A percentile compares a stretch with the other conserved stretches of the same genome.
Evolutionary conservation across 2,797 vertebrate genomes (phyloP).

Genomic region (Halcyon leucocephala): DNA sequence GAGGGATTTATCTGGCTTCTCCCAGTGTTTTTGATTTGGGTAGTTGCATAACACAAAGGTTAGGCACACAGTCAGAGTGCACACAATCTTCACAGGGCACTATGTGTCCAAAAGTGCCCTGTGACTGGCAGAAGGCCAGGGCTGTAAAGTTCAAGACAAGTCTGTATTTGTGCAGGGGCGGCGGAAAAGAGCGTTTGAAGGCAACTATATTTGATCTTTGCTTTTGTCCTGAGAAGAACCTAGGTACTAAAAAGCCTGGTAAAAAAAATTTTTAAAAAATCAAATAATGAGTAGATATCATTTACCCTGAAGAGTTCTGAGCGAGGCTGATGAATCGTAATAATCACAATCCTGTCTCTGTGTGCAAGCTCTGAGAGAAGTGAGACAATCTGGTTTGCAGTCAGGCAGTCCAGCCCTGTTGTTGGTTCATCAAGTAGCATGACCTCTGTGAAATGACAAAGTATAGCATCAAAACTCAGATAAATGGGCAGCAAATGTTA

Average conservation of each 20-base stretch:
- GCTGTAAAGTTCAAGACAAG: neutral
- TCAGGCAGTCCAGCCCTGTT: slow-evolving; percentile 95
- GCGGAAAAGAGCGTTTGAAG: neutral
- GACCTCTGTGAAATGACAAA: slow-evolving; percentile 81
- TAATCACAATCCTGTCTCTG: slow-evolving; percentile 89
- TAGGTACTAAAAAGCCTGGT: neutral
- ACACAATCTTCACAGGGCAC: neutral
- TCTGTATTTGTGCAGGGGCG: neutral
- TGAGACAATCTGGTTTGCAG: slow-evolving; percentile 91
- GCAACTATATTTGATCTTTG: neutral
- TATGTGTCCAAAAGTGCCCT: neutral
- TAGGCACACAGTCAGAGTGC: neutral
- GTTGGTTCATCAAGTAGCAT: slow-evolving; percentile 96
- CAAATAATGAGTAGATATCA: neutral
- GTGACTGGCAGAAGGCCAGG: neutral
- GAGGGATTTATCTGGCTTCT: neutral
- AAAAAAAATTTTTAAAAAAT: neutral
- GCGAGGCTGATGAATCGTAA: slow-evolving; percentile 96
- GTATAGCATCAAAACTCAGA: neutral
- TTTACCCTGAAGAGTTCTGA: slow-evolving; percentile 94
- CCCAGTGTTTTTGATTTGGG: neutral
- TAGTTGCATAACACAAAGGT: neutral
- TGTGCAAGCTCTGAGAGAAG: slow-evolving; percentile 89
- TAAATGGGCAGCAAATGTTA: neutral
- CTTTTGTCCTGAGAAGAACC: neutral